Base-by-base conservation (phyloP, 2,888 invertebrate species). In the Neoascia interrupta region DNA sequence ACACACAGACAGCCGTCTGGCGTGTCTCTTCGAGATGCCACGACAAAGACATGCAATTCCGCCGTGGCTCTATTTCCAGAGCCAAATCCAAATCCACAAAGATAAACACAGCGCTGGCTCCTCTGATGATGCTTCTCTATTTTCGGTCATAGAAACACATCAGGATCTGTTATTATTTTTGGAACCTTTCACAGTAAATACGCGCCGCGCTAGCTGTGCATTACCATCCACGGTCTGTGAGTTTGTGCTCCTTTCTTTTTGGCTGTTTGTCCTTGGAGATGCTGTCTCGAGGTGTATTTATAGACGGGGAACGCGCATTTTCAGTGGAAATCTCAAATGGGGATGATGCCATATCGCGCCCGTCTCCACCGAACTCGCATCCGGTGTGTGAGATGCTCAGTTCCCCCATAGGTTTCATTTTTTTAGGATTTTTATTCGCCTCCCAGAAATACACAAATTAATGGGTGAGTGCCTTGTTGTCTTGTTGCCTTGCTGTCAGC, bases 161-260 rank as follows among this genome's bases (percentile, higher is more conserved):
- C 58, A 61, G 54, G 72, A 43, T 66, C 68, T 68, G 66, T 73
- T 73, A 68, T 61, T 79, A 79, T 79, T 79, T 79, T 73, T 79
- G 79, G 79, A 79, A 68, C 79, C 73, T 61, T 56, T 21, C 66
- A 56, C 15, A 79, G 56, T 31, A 73, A 79, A 68, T 72, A 66
- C n/a, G n/a, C n/a, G n/a, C n/a, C n/a, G 51, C 13, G 15, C 41
- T 6, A 4, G 41, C 51, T 37, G 47, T 51, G 43, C 60, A 69
- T 56, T 58, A 26, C 70, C 63, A 47, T 70, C 18, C 51, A 49
- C 28, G 63, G 63, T 56, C 68, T 56, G 16, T 13, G 63, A 26
- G 26, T 63, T 43, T 64, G 51, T 34, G 37, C 23, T 39, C 37
- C 37, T 45, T 6, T 47, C 31, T 56, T 51, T 63, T 63, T 43